Percentiles rank a stretch among this genome's conserved stretches.
phyloP scores from a whole-genome alignment of 2,113 vertebrate species.

The Phaethon lepturus region DNA sequence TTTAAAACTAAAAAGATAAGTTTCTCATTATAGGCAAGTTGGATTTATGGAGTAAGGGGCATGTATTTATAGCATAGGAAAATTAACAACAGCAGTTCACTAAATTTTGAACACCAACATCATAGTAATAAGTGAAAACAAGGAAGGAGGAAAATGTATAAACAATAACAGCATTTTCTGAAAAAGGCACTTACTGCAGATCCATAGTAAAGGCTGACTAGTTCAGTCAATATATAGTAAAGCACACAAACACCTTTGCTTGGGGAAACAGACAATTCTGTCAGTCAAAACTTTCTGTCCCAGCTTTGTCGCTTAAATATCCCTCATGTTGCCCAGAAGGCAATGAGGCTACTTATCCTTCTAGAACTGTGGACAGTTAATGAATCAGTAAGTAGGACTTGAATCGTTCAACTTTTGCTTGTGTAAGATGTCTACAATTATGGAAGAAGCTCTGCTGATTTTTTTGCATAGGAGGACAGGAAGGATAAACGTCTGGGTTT shows the following conservation, averaged over 20 bases:
- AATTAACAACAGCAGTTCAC: background rate
- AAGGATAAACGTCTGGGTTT: background rate
- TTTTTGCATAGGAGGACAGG: background rate
- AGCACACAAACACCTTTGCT: background rate
- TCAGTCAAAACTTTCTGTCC: background rate
- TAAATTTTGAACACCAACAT: background rate
- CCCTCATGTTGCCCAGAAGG: background rate
- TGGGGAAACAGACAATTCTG: background rate
- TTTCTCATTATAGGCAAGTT: background rate
- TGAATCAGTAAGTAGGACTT: background rate
- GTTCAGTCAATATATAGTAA: no score
- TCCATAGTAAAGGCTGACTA: background rate
- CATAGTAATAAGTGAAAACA: background rate
- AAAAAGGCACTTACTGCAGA: background rate
- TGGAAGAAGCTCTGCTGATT: background rate
- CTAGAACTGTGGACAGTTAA: background rate
- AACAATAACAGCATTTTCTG: background rate
- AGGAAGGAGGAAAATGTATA: background rate
- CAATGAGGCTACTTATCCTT: background rate
- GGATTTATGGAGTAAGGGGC: background rate
- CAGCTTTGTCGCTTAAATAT: background rate
- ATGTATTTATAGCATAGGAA: background rate
- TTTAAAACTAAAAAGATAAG: background rate
- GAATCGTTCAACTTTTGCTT: background rate
- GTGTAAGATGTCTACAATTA: background rate